A percentile compares a stretch with the other conserved stretches of the same genome.
Evolutionary conservation across 2,113 vertebrate species (phyloP).

Genomic region (Rhabdomys dilectus): DNA sequence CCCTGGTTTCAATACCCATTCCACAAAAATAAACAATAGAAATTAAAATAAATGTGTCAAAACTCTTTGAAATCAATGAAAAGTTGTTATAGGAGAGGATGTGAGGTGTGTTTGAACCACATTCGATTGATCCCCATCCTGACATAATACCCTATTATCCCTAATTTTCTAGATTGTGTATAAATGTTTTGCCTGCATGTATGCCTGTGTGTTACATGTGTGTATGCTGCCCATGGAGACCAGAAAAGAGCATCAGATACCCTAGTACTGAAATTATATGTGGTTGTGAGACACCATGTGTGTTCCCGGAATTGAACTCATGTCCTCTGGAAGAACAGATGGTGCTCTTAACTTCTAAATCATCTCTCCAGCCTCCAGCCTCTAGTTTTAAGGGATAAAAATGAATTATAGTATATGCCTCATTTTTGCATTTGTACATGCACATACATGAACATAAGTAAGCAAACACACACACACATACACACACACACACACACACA

Average conservation of each 20-base stretch:
- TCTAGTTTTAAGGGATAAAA: constrained; percentile 35
- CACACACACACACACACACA: too few species aligned
- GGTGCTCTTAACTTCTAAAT: background rate
- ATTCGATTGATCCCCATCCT: background rate
- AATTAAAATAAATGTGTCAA: background rate
- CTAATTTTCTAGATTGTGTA: background rate
- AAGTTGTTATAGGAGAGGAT: background rate
- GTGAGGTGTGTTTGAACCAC: constrained; percentile 5
- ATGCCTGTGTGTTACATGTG: background rate
- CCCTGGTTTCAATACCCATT: background rate
- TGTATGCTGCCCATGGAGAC: background rate
- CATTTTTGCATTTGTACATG: background rate
- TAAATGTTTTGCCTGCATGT: background rate
- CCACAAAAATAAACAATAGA: background rate
- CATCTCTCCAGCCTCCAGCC: background rate
- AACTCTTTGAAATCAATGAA: background rate
- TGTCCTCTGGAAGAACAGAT: background rate
- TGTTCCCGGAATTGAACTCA: background rate
- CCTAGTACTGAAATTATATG: background rate
- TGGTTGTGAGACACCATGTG: background rate
- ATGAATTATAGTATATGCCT: background rate
- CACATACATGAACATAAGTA: background rate
- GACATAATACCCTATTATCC: background rate
- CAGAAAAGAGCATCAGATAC: background rate
- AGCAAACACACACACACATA: background rate